A percentile compares a stretch with the other conserved stretches of the same genome.
Conservation (phyloP, 2,888 invertebrate genomes). For the Brachypterus glaber region DNA sequence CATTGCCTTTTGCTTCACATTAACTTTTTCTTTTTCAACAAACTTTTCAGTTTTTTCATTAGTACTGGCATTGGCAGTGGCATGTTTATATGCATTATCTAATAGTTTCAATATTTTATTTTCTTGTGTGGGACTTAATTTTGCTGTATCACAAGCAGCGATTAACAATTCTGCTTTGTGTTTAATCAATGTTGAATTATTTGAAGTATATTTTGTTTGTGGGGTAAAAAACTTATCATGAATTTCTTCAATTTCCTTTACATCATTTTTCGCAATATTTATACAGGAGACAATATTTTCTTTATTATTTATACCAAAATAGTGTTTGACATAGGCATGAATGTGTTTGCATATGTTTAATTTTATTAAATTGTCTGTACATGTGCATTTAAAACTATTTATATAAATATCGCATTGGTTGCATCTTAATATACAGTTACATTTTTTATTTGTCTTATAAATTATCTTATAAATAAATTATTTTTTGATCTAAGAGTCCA, state of each 20-base stretch:
- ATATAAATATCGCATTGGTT: constrained; percentile 9
- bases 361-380: constrained; percentile 11
- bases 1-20: no score
- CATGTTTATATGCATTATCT: no score
- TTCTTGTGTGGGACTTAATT: no score
- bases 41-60: no score
- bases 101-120: no score
- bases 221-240: no score
- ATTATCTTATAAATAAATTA: not conserved
- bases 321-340: no score
- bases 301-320: no score
- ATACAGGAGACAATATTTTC: no score
- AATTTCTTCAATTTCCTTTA: not conserved
- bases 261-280: not conserved
- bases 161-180: not conserved
- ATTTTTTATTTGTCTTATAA: not conserved
- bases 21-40: no score
- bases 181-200: not conserved
- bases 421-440: constrained; percentile 7
- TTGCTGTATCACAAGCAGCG: not conserved
- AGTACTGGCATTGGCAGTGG: no score
- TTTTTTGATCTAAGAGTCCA: not conserved
- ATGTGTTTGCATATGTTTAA: constrained; percentile 13
- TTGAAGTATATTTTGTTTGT: no score
- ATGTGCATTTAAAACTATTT: constrained; percentile 9